These are phyloP conservation scores for Petrocephalus zakoni DNA, from an alignment of 2,113 vertebrate genomes.

Conservation along the genomic window DNA sequence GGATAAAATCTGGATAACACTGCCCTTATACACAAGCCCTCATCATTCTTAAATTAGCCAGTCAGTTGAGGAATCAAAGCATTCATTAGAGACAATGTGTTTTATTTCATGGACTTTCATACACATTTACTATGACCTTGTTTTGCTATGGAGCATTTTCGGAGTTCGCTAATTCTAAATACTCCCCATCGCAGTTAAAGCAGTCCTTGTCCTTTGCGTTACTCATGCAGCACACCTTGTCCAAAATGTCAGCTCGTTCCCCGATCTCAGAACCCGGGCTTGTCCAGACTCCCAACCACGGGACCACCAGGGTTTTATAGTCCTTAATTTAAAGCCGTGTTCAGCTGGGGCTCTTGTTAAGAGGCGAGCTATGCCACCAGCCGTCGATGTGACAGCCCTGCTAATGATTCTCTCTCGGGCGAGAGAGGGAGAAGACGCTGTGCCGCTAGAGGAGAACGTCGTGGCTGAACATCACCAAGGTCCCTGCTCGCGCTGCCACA, in stretches of 20 bases:
- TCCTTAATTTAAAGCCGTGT: neutral
- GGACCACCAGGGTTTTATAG: neutral
- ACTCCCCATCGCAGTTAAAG: neutral
- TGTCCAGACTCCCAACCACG: neutral
- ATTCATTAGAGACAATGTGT: neutral
- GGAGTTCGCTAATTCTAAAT: neutral
- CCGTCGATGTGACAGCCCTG: neutral
- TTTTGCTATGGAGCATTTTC: too few relatives aligned
- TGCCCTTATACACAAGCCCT: neutral
- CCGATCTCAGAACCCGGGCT: neutral
- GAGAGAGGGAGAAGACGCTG: neutral
- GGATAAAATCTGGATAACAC: neutral
- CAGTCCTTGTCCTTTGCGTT: neutral
- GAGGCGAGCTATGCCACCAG: neutral
- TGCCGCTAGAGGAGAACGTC: neutral
- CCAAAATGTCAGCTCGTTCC: neutral
- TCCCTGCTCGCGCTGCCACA: neutral
- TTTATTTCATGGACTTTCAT: neutral
- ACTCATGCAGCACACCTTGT: too few relatives aligned
- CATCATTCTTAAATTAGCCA: neutral
- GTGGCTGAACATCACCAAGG: neutral
- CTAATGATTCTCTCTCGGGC: constrained; percentile 3
- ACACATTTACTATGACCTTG: neutral
- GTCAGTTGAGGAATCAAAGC: neutral
- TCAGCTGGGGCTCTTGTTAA: neutral